phyloP scores from a whole-genome alignment of 2,888 invertebrate species.

The Hermaeophaga mercurialis region DNA sequence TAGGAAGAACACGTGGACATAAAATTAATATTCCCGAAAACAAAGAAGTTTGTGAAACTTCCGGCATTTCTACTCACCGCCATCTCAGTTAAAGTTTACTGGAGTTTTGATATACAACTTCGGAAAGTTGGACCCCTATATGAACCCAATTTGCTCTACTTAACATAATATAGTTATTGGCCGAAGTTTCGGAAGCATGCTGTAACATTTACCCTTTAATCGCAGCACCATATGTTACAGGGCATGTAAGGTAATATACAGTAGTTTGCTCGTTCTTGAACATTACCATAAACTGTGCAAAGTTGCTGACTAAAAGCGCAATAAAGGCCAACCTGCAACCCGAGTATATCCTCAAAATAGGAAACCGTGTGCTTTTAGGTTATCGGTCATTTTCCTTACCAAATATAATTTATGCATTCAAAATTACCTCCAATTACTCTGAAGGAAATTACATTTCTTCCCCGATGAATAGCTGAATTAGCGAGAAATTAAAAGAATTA shows the following conservation, averaged over 20 bases:
- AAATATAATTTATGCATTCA: no score
- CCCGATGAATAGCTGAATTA: no score
- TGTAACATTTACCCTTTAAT: slow-evolving; percentile 51
- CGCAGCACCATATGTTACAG: slow-evolving; percentile 49
- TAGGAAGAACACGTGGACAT: background rate
- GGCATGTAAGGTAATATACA: slow-evolving; percentile 48
- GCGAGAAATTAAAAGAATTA: no score
- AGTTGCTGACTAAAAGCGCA: no score
- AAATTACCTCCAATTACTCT: no score
- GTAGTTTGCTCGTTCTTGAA: slow-evolving; percentile 48
- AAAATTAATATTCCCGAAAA: slow-evolving; percentile 16
- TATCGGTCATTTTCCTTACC: no score
- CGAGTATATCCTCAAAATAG: no score
- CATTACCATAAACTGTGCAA: slow-evolving; percentile 45
- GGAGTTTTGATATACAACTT: slow-evolving; percentile 42
- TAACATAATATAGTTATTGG: slow-evolving; percentile 50
- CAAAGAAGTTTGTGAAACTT: slow-evolving; percentile 15
- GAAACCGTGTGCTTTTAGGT: no score
- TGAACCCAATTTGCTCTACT: slow-evolving; percentile 44
- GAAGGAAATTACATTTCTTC: no score
- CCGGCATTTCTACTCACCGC: slow-evolving; percentile 1
- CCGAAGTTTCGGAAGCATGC: slow-evolving; percentile 47
- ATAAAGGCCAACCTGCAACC: no score
- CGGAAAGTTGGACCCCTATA: slow-evolving; percentile 32
- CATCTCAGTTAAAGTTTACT: slow-evolving; percentile 21